phyloP scores from a whole-genome alignment of 2,113 vertebrate genomes.

The Tichodroma muraria region DNA sequence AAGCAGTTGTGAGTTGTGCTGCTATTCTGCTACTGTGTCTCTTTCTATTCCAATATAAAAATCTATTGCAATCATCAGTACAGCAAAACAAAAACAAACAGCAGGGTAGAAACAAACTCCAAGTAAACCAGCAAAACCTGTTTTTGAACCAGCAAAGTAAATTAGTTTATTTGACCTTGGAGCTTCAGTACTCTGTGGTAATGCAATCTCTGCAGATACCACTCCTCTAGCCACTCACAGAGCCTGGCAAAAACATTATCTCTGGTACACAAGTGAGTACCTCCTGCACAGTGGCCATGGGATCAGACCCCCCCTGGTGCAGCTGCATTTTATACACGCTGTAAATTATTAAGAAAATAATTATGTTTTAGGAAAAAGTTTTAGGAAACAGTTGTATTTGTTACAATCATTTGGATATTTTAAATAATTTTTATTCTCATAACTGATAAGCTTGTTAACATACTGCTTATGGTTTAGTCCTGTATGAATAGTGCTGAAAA shows the following conservation, averaged over 20 bases:
- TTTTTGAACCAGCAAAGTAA: neutral
- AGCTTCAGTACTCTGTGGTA: neutral
- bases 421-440: constrained; percentile 17
- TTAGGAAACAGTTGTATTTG: neutral
- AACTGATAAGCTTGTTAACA: neutral
- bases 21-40: neutral
- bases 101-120: neutral
- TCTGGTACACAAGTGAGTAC: neutral
- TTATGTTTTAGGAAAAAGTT: neutral
- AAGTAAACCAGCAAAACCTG: neutral
- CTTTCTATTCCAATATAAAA: neutral
- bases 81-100: neutral
- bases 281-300: neutral
- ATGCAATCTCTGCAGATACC: neutral
- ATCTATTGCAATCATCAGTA: neutral
- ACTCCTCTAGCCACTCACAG: neutral
- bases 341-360: neutral
- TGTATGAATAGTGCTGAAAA: neutral
- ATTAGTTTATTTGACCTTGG: neutral
- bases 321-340: neutral
- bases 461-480: neutral
- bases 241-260: neutral
- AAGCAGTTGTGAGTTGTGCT: too few species aligned
- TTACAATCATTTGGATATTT: constrained; percentile 9
- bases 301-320: neutral